Percentiles rank a stretch among this genome's conserved stretches.
phyloP scores from a whole-genome alignment of 2,113 vertebrate species.

The Callocephalon fimbriatum region DNA sequence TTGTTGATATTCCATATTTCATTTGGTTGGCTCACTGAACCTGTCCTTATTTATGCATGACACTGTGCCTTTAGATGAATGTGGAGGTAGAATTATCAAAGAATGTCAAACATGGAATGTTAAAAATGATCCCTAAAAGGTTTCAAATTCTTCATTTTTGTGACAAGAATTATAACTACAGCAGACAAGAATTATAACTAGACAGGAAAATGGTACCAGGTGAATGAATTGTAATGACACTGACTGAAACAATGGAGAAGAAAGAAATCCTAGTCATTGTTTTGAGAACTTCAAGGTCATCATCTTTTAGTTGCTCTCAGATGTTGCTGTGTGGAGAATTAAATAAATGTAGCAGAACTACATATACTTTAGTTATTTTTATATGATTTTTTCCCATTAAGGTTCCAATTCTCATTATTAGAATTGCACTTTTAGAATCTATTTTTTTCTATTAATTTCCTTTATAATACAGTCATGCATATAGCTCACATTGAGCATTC shows the following conservation, averaged over 20 bases:
- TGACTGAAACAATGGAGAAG: neutral
- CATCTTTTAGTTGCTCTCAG: neutral
- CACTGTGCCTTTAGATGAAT: neutral
- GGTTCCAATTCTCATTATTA: neutral
- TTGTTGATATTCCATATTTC: slow-evolving; percentile 2
- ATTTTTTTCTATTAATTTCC: neutral
- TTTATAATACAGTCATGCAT: neutral
- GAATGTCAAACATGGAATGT: neutral
- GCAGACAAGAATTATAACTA: neutral
- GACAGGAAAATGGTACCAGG: neutral
- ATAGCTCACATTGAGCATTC: neutral
- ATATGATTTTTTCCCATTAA: neutral
- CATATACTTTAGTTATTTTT: neutral
- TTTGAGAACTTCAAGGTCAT: neutral
- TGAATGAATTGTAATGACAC: neutral
- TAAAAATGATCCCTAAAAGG: neutral
- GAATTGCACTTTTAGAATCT: neutral
- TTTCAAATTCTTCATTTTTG: slow-evolving; percentile 17
- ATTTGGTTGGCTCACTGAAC: slow-evolving; percentile 4
- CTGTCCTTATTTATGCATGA: neutral
- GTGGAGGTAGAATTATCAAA: neutral
- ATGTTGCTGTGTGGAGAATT: neutral
- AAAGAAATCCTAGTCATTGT: neutral
- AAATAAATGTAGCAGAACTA: neutral
- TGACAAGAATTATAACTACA: neutral